Conservation (phyloP, 1,140 invertebrate genomes). For the Saccostrea cuccullata region DNA sequence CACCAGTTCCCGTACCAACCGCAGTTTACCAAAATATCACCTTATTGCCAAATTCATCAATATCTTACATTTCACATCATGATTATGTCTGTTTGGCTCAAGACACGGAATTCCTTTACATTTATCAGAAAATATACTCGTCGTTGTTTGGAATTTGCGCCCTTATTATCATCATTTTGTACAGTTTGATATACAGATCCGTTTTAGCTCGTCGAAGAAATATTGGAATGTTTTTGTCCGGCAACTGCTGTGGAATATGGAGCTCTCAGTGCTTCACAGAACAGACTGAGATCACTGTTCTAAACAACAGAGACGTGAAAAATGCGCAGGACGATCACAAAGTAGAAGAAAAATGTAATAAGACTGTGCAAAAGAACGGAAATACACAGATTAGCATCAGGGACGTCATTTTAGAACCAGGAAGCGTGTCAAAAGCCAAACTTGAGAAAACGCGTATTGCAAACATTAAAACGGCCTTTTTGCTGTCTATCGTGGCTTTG, state of each 20-base stretch:
- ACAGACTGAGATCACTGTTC: constrained; percentile 59
- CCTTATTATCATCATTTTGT: constrained; percentile 69
- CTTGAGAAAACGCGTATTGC: constrained; percentile 69
- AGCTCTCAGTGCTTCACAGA: constrained; percentile 46
- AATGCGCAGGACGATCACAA: constrained; percentile 37
- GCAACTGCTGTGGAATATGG: constrained; percentile 59
- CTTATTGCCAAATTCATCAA: not conserved
- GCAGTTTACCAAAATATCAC: not conserved
- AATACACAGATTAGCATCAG: constrained; percentile 52
- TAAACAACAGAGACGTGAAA: constrained; percentile 54
- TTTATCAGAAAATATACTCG: constrained; percentile 71
- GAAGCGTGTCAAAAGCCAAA: constrained; percentile 60
- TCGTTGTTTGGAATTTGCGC: constrained; percentile 67
- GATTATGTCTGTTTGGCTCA: constrained; percentile 20
- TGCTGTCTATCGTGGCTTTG: constrained; percentile 74
- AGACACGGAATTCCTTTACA: constrained; percentile 50
- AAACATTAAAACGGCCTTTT: constrained; percentile 76
- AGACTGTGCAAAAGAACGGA: constrained; percentile 56
- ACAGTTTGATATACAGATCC: constrained; percentile 70
- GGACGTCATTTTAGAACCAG: constrained; percentile 60
- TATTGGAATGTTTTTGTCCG: constrained; percentile 50
- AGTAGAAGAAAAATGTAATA: constrained; percentile 41
- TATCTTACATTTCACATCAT: not conserved
- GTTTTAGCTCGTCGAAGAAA: constrained; percentile 66
- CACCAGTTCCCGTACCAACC: not conserved